A percentile compares a stretch with the other conserved stretches of the same genome.
Evolutionary conservation across 2,113 vertebrate genomes (phyloP).

Genomic region (Larimichthys polyactis): DNA sequence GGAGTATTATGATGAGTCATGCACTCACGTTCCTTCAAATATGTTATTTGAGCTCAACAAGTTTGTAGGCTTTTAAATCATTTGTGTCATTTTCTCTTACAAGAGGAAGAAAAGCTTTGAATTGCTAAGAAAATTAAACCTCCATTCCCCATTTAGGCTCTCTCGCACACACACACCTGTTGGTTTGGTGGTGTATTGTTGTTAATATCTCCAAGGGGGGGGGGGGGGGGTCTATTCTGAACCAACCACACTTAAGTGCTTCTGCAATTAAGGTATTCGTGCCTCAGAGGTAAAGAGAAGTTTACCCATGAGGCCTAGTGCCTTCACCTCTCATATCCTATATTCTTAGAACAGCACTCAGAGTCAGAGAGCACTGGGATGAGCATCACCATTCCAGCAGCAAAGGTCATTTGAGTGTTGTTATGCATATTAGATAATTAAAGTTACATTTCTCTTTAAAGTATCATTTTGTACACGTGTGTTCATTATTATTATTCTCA

Average conservation of each 20-base stretch:
- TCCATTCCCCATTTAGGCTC: background rate
- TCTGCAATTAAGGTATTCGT: conserved; percentile 52
- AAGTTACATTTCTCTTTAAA: background rate
- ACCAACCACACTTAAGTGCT: conserved; percentile 46
- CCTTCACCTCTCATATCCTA: conserved; percentile 31
- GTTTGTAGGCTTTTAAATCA: background rate
- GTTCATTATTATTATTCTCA: background rate
- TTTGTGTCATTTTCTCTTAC: background rate
- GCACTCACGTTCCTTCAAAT: conserved; percentile 6
- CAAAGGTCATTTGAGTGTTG: background rate
- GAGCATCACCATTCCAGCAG: background rate
- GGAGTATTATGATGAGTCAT: conserved; percentile 35
- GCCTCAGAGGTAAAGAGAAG: background rate
- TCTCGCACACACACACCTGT: background rate
- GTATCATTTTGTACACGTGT: background rate
- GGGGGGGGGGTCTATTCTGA: conserved; percentile 45
- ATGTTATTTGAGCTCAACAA: background rate
- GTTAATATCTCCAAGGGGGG: conserved; percentile 29
- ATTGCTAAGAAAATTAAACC: background rate
- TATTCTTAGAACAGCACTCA: conserved; percentile 13
- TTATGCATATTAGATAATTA: background rate
- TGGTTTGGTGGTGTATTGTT: conserved; percentile 32
- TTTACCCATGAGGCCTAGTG: conserved; percentile 13
- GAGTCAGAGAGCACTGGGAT: background rate
- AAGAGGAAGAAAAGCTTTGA: conserved; percentile 3